phyloP scores from a whole-genome alignment of 2,888 invertebrate species.

The Mesochorus sp. region DNA sequence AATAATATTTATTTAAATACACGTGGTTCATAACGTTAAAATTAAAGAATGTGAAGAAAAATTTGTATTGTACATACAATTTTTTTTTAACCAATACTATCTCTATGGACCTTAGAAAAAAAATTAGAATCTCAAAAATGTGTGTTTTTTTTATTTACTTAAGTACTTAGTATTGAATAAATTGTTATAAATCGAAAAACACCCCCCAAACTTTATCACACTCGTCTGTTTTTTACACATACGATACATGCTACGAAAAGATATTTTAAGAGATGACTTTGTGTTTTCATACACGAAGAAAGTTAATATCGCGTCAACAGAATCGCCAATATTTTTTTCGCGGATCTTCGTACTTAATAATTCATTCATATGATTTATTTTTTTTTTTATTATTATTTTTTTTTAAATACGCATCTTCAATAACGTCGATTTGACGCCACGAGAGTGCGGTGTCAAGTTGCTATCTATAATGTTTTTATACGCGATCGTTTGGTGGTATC shows the following conservation, averaged over 20 bases:
- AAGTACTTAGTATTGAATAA: too few species aligned
- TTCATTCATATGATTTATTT: neutral
- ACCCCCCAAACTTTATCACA: neutral
- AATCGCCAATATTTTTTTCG: neutral
- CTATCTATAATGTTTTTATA: conserved; percentile 28
- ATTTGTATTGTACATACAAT: too few species aligned
- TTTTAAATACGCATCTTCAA: neutral
- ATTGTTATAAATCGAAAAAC: too few species aligned
- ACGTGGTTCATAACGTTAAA: too few species aligned
- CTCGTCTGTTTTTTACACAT: neutral
- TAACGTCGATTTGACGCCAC: too few species aligned
- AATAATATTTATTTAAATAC: too few species aligned
- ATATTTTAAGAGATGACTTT: conserved; percentile 32
- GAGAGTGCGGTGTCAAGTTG: neutral
- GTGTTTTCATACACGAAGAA: conserved; percentile 3
- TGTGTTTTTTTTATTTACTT: too few species aligned
- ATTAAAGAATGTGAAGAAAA: too few species aligned
- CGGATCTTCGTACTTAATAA: neutral
- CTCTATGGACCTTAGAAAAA: too few species aligned
- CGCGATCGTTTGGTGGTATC: conserved; percentile 7
- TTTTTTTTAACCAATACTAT: too few species aligned
- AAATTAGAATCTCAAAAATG: too few species aligned
- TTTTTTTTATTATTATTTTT: conserved; percentile 13
- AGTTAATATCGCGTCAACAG: conserved; percentile 4
- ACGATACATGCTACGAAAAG: neutral